Percentiles rank a stretch among this genome's conserved stretches.
phyloP scores from a whole-genome alignment of 2,888 invertebrate genomes.

The Thecocarcelia acutangulata region DNA sequence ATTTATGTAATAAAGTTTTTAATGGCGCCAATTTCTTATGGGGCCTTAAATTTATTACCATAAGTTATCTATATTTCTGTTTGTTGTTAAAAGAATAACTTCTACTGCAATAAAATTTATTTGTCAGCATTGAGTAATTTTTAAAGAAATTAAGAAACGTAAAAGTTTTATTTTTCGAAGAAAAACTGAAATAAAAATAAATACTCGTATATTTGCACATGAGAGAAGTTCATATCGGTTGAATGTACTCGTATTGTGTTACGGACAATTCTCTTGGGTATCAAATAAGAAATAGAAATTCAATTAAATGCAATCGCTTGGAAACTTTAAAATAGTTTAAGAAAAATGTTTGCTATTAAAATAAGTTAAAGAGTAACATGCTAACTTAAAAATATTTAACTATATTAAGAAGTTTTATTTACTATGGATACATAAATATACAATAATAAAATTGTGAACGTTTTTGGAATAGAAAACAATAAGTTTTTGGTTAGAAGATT shows the following conservation, averaged over 20 bases:
- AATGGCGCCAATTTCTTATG: no score
- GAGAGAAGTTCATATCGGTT: neutral
- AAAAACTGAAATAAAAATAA: neutral
- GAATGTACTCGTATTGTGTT: no score
- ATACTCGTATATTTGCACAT: neutral
- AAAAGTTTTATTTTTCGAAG: constrained; percentile 16
- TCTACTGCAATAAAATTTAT: constrained; percentile 39
- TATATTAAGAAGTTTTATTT: no score
- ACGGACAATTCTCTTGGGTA: neutral
- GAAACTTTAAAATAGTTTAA: neutral
- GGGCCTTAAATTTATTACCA: no score
- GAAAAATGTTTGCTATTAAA: neutral
- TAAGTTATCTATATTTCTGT: neutral
- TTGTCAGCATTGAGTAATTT: constrained; percentile 54
- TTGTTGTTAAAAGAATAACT: constrained; percentile 17
- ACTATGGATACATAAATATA: no score
- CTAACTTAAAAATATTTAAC: no score
- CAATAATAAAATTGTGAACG: no score
- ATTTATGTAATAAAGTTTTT: no score
- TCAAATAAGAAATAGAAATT: constrained; percentile 22
- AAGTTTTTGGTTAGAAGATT: no score
- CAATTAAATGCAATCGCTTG: neutral
- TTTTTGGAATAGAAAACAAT: no score
- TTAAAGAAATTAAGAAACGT: constrained; percentile 22
- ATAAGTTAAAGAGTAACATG: neutral